phyloP scores from a whole-genome alignment of 2,113 vertebrate genomes.

The Amphiprion percula region DNA sequence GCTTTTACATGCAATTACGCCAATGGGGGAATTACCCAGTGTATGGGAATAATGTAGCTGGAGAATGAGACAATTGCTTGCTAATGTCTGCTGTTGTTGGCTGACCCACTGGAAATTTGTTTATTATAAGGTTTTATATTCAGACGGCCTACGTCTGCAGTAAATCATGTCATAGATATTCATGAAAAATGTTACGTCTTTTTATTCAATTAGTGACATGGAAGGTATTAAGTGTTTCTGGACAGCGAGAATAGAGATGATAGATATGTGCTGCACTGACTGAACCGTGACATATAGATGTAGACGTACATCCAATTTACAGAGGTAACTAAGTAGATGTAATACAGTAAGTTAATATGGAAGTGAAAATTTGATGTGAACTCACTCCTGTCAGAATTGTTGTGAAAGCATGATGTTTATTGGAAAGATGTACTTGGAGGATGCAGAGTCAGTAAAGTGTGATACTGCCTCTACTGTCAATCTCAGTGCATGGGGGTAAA shows the following conservation, averaged over 20 bases:
- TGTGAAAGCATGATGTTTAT: slow-evolving; percentile 1
- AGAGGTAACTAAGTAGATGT: neutral
- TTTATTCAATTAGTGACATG: slow-evolving; percentile 20
- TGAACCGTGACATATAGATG: neutral
- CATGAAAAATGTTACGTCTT: slow-evolving; percentile 24
- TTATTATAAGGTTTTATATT: slow-evolving; percentile 64
- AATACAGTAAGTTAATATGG: neutral
- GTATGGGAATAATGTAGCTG: slow-evolving; percentile 68
- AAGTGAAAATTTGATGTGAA: neutral
- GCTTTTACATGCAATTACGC: slow-evolving; percentile 79
- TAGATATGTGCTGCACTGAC: neutral
- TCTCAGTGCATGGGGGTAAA: neutral
- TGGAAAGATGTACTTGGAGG: slow-evolving; percentile 13
- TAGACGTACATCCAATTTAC: neutral
- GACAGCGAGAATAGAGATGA: neutral
- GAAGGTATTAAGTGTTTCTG: slow-evolving; percentile 19
- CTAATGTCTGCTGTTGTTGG: slow-evolving; percentile 75
- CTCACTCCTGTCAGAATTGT: neutral
- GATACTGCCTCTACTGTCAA: neutral
- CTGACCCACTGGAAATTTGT: slow-evolving; percentile 66
- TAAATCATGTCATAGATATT: slow-evolving; percentile 53
- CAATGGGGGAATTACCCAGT: slow-evolving; percentile 66
- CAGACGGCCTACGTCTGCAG: slow-evolving; percentile 39
- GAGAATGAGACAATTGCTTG: slow-evolving; percentile 69
- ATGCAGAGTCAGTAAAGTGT: neutral